A percentile compares a stretch with the other conserved stretches of the same genome.
phyloP scores from a whole-genome alignment of 2,113 vertebrate genomes.

The human (Homo sapiens) region DNA sequence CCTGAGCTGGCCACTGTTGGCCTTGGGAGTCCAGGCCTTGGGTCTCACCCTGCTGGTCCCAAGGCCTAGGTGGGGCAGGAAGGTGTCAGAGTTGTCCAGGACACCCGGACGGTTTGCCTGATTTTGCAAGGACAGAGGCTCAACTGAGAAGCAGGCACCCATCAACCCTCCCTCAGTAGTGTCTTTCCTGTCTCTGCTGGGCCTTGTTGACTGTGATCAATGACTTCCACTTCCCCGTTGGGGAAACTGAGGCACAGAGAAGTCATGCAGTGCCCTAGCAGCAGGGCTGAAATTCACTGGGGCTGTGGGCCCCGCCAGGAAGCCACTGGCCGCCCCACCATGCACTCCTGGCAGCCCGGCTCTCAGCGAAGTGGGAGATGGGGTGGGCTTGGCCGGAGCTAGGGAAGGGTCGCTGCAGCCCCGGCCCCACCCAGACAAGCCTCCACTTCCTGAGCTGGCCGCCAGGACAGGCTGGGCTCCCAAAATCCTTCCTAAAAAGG shows the following conservation, averaged over 20 bases:
- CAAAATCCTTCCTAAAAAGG: constrained; percentile 75
- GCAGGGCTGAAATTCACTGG: not conserved
- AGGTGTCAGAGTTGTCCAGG: not conserved
- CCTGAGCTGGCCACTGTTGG: not conserved
- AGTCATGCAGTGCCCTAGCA: fast-evolving
- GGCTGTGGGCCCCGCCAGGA: no score
- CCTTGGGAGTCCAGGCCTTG: not conserved
- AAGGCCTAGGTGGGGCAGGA: not conserved
- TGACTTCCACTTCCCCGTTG: not conserved
- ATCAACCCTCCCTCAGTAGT: not conserved
- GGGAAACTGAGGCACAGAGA: not conserved
- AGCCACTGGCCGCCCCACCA: fast-evolving
- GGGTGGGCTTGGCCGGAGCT: not conserved
- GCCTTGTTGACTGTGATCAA: no score
- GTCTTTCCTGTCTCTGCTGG: not conserved
- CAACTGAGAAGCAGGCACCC: not conserved
- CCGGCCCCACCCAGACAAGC: not conserved
- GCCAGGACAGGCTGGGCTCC: constrained; percentile 43
- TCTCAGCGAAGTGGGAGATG: not conserved
- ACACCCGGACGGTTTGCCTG: not conserved
- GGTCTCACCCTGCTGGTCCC: not conserved
- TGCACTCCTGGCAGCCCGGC: fast-evolving
- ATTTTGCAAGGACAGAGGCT: not conserved
- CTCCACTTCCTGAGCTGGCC: constrained; percentile 60
- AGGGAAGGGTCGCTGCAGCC: not conserved